Evolutionary conservation across 2,888 invertebrate genomes (phyloP).

Genomic region (Eupithecia dodoneata): DNA sequence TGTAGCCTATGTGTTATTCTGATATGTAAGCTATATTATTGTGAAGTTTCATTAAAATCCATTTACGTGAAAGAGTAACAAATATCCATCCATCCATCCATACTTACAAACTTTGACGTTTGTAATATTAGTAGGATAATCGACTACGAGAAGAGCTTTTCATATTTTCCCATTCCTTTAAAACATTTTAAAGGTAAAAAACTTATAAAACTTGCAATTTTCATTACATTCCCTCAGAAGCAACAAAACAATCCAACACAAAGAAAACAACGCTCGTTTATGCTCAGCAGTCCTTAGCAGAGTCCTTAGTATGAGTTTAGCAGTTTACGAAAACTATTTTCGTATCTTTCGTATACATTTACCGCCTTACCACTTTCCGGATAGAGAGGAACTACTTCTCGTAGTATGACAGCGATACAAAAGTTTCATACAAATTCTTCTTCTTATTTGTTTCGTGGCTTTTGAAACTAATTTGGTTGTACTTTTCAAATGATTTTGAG

Average conservation of each 20-base stretch:
- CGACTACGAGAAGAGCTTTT: not conserved
- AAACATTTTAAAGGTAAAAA: not conserved
- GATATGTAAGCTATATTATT: too few species aligned
- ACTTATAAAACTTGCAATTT: constrained; percentile 40
- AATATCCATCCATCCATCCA: too few species aligned
- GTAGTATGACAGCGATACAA: not conserved
- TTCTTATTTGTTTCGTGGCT: not conserved
- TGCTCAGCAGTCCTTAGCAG: constrained; percentile 18
- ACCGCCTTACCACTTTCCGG: not conserved
- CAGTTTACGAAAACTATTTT: not conserved
- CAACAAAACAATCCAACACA: constrained; percentile 7
- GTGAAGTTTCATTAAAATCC: too few species aligned
- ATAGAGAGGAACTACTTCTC: not conserved
- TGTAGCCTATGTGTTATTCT: too few species aligned
- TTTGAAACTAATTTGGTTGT: not conserved
- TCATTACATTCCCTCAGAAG: constrained; percentile 14
- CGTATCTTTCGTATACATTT: not conserved
- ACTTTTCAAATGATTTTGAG: not conserved
- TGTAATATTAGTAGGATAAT: too few species aligned
- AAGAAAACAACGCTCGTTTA: constrained; percentile 19
- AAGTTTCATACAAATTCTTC: not conserved
- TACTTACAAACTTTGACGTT: too few species aligned
- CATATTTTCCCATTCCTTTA: not conserved
- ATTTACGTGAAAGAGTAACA: too few species aligned
- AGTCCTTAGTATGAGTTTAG: not conserved